Evolutionary conservation across 2,888 invertebrate species (phyloP).

Genomic region (Calameuta pallipes): DNA sequence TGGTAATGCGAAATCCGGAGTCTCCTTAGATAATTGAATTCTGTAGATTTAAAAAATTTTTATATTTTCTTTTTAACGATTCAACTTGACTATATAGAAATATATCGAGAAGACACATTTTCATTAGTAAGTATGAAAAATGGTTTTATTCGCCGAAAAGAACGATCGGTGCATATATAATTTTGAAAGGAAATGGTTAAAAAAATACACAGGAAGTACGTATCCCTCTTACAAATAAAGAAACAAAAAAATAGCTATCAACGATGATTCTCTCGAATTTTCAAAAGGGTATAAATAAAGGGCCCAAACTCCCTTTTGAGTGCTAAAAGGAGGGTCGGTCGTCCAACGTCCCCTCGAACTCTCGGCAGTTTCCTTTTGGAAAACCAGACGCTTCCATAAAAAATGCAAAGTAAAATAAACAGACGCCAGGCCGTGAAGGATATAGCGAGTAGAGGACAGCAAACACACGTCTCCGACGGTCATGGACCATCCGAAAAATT

Average conservation of each 20-base stretch:
- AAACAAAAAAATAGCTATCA: neutral
- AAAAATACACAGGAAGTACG: neutral
- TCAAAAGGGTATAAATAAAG: neutral
- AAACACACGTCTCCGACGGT: conserved; percentile 8
- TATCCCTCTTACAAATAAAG: neutral
- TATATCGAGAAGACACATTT: neutral
- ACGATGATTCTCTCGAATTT: neutral
- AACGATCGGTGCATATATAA: neutral
- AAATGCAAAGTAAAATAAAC: conserved; percentile 7
- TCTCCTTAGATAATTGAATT: neutral
- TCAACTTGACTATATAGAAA: too few relatives aligned
- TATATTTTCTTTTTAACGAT: neutral
- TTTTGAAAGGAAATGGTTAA: neutral
- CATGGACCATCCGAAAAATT: conserved; percentile 16
- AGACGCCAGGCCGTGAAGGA: neutral
- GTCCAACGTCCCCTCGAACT: neutral
- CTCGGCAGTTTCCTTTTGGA: conserved; percentile 4
- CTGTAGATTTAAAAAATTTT: neutral
- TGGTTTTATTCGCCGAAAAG: neutral
- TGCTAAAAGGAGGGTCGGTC: neutral
- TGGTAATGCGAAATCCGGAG: neutral
- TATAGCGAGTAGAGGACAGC: conserved; percentile 10
- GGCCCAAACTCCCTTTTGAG: neutral
- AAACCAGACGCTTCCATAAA: conserved; percentile 5
- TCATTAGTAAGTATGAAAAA: neutral